A percentile compares a stretch with the other conserved stretches of the same genome.
Conservation (phyloP, 37 sponge, comb jelly and placozoan genomes). For the Crambe crambe region DNA sequence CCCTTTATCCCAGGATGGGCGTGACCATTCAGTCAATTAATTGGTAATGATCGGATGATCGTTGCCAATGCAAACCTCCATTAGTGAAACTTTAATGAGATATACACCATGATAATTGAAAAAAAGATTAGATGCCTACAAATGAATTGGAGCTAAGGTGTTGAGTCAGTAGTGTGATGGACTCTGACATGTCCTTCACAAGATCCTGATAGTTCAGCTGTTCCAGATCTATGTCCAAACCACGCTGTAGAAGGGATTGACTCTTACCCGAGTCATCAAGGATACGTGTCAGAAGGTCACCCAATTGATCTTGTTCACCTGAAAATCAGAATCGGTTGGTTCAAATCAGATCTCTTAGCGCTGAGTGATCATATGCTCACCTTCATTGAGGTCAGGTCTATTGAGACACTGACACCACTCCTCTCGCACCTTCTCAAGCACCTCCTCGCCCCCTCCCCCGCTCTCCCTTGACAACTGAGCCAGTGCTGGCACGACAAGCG, state of each 20-base stretch:
- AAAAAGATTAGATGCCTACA: neutral
- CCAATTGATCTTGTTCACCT: constrained; percentile 49
- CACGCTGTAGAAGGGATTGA: neutral
- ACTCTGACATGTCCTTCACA: neutral
- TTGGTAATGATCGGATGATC: no score
- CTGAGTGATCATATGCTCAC: constrained; percentile 33
- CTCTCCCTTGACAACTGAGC: constrained; percentile 2
- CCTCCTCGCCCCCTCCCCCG: constrained; percentile 12
- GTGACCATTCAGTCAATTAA: constrained; percentile 8
- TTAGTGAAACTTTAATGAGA: no score
- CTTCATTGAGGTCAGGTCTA: constrained; percentile 40
- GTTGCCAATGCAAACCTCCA: no score
- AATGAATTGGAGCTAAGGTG: neutral
- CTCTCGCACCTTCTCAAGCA: constrained; percentile 49
- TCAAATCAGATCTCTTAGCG: neutral
- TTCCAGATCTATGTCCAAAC: neutral
- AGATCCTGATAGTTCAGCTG: neutral
- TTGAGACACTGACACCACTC: constrained; percentile 68
- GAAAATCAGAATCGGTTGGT: neutral
- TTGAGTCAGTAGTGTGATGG: neutral
- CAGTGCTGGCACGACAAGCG: constrained; percentile 32
- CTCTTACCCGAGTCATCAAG: constrained; percentile 28
- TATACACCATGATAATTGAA: no score
- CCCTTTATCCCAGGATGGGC: constrained; percentile 31
- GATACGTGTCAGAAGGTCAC: constrained; percentile 49